Base-by-base conservation (phyloP, 1,140 invertebrate genomes). In the Dendroctonus ponderosae region DNA sequence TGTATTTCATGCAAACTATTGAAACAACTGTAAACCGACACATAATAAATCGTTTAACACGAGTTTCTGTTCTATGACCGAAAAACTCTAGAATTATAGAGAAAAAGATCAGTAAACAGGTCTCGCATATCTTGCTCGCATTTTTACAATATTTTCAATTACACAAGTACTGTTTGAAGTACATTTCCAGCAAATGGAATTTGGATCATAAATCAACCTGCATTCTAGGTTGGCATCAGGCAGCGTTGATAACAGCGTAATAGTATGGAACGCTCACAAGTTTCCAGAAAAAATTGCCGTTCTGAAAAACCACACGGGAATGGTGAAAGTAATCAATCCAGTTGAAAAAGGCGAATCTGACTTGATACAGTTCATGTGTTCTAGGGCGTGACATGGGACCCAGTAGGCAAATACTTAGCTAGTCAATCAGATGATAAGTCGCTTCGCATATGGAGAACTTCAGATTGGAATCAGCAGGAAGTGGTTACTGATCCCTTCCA, bases 371-470 rank as follows among this genome's bases (percentile, higher is more conserved):
- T 48, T 42, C 41, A 6, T 5, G 7, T 14, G n/a, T 67, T 8
- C 67, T 69, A 78, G 74, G 97, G 97, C 14, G 92, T 99, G 7
- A 90, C 93, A n/a, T 99, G 96, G 96, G 97, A 99, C 82, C 97
- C 97, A 0, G 89, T 97, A 61, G 96, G 97, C 0, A 96, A 96
- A 81, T 99, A 96, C 78, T 80, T 99, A 42, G 95, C 96, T 4
- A 94, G 94, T 37, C 97, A 98, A 80, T 96, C 95, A 4, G 96
- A 98, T 81, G 97, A 99, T 79, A 95, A 94, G 77, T 93, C 91
- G 43, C 79, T 99, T 6, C 83, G 92, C 76, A 88, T 99, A 37
- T 99, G 97, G 97, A 85, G 93, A 72, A 98, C 96, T 0, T 84
- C 85, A 5, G 95, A 98, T 78, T 99, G 97, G 97, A 84, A 89